These are phyloP conservation scores for Tanytarsus gracilentus DNA, from an alignment of 2,888 invertebrate species.

Conservation along the genomic window DNA sequence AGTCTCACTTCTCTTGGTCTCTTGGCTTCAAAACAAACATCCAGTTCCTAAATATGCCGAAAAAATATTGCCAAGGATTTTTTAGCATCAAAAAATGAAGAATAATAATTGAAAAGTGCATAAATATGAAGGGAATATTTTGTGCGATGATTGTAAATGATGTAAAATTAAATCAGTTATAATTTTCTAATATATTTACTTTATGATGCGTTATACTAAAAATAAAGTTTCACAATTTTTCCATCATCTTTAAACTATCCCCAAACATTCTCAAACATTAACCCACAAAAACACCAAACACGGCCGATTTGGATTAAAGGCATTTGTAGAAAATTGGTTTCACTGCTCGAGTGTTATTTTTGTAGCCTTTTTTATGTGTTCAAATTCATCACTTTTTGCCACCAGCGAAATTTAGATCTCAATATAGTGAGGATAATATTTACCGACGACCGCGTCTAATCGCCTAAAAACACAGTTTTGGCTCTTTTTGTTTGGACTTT, in stretches of 20 bases:
- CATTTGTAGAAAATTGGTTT: conserved; percentile 17
- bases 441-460: conserved; percentile 14
- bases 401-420: conserved; percentile 15
- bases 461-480: conserved; percentile 6
- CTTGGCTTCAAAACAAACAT: conserved; percentile 13
- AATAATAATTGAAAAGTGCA: too few relatives aligned
- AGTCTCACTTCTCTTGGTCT: too few relatives aligned
- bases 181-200: too few relatives aligned
- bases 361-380: conserved; percentile 9
- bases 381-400: not conserved
- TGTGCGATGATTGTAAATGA: too few relatives aligned
- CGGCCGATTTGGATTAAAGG: not conserved
- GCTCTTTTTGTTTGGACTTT: not conserved
- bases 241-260: too few relatives aligned
- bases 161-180: too few relatives aligned
- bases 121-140: too few relatives aligned
- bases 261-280: too few relatives aligned
- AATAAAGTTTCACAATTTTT: too few relatives aligned
- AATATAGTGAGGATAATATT: not conserved
- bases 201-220: too few relatives aligned
- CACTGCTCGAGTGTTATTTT: conserved; percentile 22
- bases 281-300: not conserved
- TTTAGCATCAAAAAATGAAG: too few relatives aligned
- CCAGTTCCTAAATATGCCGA: not conserved
- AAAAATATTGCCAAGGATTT: not conserved